Evolutionary conservation across 2,113 vertebrate genomes (phyloP).

Genomic region (Psephotus haematonotus): DNA sequence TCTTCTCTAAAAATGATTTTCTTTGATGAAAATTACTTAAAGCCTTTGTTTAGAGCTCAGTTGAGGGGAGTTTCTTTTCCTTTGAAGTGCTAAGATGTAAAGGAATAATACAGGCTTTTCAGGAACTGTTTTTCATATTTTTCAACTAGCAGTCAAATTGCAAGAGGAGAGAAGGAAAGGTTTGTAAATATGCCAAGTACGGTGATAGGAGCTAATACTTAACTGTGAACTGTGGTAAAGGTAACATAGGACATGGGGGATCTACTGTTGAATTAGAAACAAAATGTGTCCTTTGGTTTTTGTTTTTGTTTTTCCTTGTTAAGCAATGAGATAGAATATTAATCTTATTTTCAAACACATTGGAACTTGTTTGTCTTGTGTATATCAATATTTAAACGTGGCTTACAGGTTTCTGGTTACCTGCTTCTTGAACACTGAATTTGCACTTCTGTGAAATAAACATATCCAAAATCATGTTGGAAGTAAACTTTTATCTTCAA

Average conservation of each 20-base stretch:
- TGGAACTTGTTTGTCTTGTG: not conserved
- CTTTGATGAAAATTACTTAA: not conserved
- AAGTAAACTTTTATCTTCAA: not conserved
- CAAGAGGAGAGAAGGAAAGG: not conserved
- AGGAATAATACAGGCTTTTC: constrained; percentile 1
- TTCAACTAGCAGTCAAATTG: not conserved
- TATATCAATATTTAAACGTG: not conserved
- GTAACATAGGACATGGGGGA: not conserved
- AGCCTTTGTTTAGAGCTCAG: constrained; percentile 3
- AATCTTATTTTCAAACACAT: not conserved
- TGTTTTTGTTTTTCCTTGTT: not conserved
- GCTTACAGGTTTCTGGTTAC: not conserved
- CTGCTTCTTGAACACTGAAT: not conserved
- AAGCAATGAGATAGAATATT: not conserved
- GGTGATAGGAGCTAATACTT: not conserved
- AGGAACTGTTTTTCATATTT: constrained; percentile 14
- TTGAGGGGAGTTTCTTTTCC: not conserved
- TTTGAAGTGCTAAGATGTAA: constrained; percentile 1
- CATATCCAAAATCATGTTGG: not conserved
- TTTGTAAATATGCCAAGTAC: not conserved
- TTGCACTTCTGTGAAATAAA: not conserved
- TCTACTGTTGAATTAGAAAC: not conserved
- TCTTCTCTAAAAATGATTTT: not conserved
- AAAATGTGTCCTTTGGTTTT: not conserved
- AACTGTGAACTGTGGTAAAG: not conserved